Evolutionary conservation across 2,113 vertebrate species (phyloP), one percentile per base, ranked within the genome.

Genomic region (Danio rerio): DNA sequence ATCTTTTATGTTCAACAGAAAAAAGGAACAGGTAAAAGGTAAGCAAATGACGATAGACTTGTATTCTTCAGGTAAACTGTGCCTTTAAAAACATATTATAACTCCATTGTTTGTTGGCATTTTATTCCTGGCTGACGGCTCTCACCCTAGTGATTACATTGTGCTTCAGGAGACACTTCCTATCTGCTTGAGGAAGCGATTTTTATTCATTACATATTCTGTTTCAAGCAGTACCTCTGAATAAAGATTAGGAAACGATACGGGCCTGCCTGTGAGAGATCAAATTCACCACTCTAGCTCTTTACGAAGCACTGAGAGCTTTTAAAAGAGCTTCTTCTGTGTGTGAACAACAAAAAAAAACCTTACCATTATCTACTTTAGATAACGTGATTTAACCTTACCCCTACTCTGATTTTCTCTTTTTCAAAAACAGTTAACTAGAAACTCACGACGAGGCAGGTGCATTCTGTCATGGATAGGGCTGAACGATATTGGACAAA

Each of bases 221-320:
- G 31, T 62, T 72, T 40, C 40, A 55, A 21, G 18, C n/a, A 79
- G 56, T 13, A 21, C 59, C 42, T 21, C 49, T 11, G 18, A 7
- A 73, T 72, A 40, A 77, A 50, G 74, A 71, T 71, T 63, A 63
- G 40, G 55, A 70, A 45, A 66, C 52, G 81, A 78, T 31, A 69
- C 11, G 5, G 40, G 62, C 62, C 65, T 21, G 55, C 43, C 78
- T 56, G 68, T 9, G 68, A 7, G 49, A 53, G 63, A 62, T 80
- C 68, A 58, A 73, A 66, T 74, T 63, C 43, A 80, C 47, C 43
- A n/a, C 63, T 78, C 68, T 13, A 53, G 71, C 49, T 72, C 18
- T 20, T 73, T 31, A 73, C 21, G 5, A 43, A 62, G 40, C 62
- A 65, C 50, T 80, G 53, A 73, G 68, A 65, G 66, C 42, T 40